These are phyloP conservation scores for Philereme vetulata DNA, from an alignment of 2,888 invertebrate species.

Conservation along the genomic window DNA sequence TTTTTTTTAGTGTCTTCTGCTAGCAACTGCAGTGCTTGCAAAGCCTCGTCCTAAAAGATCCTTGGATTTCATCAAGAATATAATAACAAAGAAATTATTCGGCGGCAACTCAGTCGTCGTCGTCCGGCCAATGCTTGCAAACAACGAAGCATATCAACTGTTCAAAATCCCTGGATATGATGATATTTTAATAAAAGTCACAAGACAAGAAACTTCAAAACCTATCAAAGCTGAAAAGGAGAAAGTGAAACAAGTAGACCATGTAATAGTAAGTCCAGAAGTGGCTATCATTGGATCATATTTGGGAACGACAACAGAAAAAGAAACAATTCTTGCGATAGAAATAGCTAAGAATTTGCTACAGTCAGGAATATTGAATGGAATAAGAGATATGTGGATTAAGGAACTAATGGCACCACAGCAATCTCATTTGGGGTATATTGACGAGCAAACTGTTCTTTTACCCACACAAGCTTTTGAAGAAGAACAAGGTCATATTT, in stretches of 20 bases:
- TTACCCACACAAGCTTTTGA: constrained; percentile 6
- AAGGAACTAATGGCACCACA: constrained; percentile 27
- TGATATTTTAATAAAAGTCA: constrained; percentile 46
- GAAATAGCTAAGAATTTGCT: constrained; percentile 44
- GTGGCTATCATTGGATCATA: constrained; percentile 43
- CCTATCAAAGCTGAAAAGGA: not conserved
- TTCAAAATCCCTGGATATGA: constrained; percentile 48
- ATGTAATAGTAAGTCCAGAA: constrained; percentile 34
- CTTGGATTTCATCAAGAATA: constrained; percentile 41
- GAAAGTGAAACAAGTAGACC: constrained; percentile 9
- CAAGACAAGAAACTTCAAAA: constrained; percentile 14
- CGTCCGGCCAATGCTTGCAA: constrained; percentile 13
- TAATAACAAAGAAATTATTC: constrained; percentile 41
- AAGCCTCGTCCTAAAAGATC: constrained; percentile 44
- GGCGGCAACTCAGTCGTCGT: constrained; percentile 30
- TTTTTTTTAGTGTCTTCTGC: constrained; percentile 53
- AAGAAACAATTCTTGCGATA: constrained; percentile 46
- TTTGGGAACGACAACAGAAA: constrained; percentile 43
- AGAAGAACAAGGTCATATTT: constrained; percentile 17
- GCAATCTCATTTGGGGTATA: constrained; percentile 4
- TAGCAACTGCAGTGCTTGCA: constrained; percentile 43
- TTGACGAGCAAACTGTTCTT: constrained; percentile 8
- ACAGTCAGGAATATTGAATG: constrained; percentile 43
- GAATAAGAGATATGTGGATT: constrained; percentile 28
- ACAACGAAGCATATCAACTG: constrained; percentile 37